These are phyloP conservation scores for Burhinus bistriatus DNA, from an alignment of 2,113 vertebrate species.

Conservation along the genomic window DNA sequence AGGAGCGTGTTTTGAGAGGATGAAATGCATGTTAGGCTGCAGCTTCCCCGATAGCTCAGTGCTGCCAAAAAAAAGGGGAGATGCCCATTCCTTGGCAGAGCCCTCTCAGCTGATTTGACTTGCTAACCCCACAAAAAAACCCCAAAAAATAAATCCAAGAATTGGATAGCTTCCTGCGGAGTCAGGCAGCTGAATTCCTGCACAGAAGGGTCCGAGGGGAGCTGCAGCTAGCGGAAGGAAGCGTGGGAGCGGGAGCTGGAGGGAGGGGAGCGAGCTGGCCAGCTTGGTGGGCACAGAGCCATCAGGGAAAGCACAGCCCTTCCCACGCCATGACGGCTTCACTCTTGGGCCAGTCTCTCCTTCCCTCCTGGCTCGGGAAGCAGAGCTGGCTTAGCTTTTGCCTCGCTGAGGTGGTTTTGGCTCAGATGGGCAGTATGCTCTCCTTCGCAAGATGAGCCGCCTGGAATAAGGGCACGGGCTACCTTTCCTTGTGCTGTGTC, in stretches of 20 bases:
- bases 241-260: constrained; percentile 24
- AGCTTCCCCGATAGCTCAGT: neutral
- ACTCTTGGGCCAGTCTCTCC: neutral
- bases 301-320: neutral
- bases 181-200: constrained; percentile 1
- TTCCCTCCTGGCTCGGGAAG: neutral
- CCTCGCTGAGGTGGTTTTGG: neutral
- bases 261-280: neutral
- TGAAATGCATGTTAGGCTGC: neutral
- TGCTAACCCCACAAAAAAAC: neutral
- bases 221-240: neutral
- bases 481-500: neutral
- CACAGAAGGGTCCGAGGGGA: constrained; percentile 11
- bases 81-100: neutral
- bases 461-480: neutral
- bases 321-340: accelerated
- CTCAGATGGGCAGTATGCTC: neutral
- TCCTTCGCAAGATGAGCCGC: neutral
- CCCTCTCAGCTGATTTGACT: neutral
- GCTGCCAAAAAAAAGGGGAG: neutral
- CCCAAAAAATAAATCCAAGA: neutral
- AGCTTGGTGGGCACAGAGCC: neutral
- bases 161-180: neutral
- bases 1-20: neutral
- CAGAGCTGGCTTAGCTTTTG: neutral